Conservation (phyloP, 2,888 invertebrate species). For the Campoletis raptor region DNA sequence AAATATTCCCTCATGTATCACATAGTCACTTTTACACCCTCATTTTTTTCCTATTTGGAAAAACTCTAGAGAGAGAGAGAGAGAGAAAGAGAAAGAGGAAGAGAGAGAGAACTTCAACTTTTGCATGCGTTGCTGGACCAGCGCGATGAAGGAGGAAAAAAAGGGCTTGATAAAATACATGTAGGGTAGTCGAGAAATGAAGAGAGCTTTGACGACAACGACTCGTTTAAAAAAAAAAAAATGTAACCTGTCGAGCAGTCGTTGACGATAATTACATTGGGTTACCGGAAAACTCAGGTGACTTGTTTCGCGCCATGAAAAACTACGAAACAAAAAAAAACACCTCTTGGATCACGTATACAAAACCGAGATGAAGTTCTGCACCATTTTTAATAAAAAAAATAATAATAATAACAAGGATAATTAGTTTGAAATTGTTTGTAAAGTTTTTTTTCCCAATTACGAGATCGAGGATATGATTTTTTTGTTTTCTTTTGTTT, state of each 20-base stretch:
- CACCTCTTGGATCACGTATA: not conserved
- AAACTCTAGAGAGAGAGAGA: not conserved
- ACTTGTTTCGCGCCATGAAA: constrained; percentile 22
- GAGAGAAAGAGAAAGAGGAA: not conserved
- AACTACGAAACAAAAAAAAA: constrained; percentile 4
- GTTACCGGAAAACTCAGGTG: constrained; percentile 34
- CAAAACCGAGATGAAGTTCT: not conserved
- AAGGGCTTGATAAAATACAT: not conserved
- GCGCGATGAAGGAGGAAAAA: constrained; percentile 1
- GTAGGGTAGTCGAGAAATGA: constrained; percentile 36
- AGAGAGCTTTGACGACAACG: constrained; percentile 37
- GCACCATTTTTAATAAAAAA: not conserved
- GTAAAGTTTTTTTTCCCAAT: not conserved
- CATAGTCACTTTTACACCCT: constrained; percentile 39
- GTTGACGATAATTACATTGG: constrained; percentile 58
- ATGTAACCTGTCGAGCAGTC: constrained; percentile 14
- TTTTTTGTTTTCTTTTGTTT: not conserved
- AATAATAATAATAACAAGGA: constrained; percentile 9
- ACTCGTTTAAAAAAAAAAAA: constrained; percentile 23
- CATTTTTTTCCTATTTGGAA: constrained; percentile 8
- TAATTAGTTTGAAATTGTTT: not conserved
- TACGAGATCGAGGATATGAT: not conserved
- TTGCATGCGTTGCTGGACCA: constrained; percentile 6
- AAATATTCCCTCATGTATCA: constrained; percentile 1
- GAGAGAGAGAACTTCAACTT: constrained; percentile 8